Evolutionary conservation across 1,140 invertebrate species (phyloP).

Genomic region (Solenopsis invicta): DNA sequence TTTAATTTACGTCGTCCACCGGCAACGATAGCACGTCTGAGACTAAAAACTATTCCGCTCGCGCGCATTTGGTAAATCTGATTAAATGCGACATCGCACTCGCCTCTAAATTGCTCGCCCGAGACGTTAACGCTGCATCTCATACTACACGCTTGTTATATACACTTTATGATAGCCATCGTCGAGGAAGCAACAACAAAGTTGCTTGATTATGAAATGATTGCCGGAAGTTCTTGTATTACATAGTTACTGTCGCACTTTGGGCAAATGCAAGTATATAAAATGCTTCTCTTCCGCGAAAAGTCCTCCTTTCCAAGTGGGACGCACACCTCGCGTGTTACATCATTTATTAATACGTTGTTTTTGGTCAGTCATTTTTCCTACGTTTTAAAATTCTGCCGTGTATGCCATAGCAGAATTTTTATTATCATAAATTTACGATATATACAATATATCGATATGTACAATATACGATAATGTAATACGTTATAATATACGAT

Average conservation of each 20-base stretch:
- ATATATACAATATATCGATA: no score
- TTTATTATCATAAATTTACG: not conserved
- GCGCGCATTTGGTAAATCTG: constrained; percentile 54
- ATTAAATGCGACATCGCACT: constrained; percentile 47
- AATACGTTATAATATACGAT: no score
- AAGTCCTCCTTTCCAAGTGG: not conserved
- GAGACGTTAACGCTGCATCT: constrained; percentile 37
- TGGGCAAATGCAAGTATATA: not conserved
- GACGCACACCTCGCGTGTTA: not conserved
- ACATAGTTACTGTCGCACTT: not conserved
- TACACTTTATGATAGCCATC: not conserved
- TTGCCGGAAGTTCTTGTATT: not conserved
- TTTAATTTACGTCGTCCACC: constrained; percentile 55
- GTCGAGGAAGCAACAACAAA: not conserved
- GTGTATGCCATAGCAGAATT: not conserved
- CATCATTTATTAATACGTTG: not conserved
- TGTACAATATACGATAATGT: no score
- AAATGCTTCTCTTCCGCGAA: not conserved
- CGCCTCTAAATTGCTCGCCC: constrained; percentile 30
- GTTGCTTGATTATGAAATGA: not conserved
- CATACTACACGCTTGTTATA: constrained; percentile 17
- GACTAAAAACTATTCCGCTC: constrained; percentile 53
- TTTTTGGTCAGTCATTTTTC: not conserved
- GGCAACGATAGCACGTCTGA: constrained; percentile 53
- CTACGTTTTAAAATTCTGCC: no score